Conservation (phyloP, 2,888 invertebrate genomes). For the Melangyna quadrimaculata region DNA sequence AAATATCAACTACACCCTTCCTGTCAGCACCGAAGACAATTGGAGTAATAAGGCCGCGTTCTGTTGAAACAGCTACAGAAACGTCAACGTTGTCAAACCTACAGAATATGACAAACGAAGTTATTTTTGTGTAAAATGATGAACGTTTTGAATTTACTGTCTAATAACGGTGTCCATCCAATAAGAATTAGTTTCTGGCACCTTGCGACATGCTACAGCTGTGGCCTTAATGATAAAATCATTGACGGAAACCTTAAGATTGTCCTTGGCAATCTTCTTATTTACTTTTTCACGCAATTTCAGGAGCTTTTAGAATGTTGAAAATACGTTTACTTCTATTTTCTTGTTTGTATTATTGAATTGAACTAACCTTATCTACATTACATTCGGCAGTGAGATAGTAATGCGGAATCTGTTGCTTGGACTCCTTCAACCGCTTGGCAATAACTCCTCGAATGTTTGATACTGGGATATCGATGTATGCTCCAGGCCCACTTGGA, state of each 20-base stretch:
- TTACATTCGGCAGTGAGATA: slow-evolving; percentile 93
- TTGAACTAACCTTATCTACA: slow-evolving; percentile 87
- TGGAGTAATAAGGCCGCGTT: slow-evolving; percentile 97
- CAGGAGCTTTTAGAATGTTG: slow-evolving; percentile 79
- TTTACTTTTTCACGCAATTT: slow-evolving; percentile 90
- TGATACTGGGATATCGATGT: slow-evolving; percentile 90
- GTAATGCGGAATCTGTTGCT: slow-evolving; percentile 97
- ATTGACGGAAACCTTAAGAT: slow-evolving; percentile 94
- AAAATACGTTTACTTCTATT: background rate
- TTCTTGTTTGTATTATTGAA: background rate
- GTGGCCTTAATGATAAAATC: slow-evolving; percentile 98
- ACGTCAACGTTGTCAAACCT: slow-evolving; percentile 96
- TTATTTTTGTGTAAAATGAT: background rate
- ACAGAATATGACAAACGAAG: slow-evolving; percentile 25
- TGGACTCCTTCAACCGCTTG: slow-evolving; percentile 92
- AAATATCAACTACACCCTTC: slow-evolving; percentile 93
- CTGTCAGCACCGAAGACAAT: slow-evolving; percentile 95
- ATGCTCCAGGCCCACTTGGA: slow-evolving; percentile 76
- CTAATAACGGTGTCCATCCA: slow-evolving; percentile 97
- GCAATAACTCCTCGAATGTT: slow-evolving; percentile 94
- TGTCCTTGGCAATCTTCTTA: slow-evolving; percentile 88
- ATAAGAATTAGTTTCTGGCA: slow-evolving; percentile 96
- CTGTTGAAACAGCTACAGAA: slow-evolving; percentile 97
- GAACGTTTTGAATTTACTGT: slow-evolving; percentile 85
- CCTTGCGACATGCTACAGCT: slow-evolving; percentile 92